phyloP scores from a whole-genome alignment of 2,797 vertebrate genomes.

The Tinamus major region DNA sequence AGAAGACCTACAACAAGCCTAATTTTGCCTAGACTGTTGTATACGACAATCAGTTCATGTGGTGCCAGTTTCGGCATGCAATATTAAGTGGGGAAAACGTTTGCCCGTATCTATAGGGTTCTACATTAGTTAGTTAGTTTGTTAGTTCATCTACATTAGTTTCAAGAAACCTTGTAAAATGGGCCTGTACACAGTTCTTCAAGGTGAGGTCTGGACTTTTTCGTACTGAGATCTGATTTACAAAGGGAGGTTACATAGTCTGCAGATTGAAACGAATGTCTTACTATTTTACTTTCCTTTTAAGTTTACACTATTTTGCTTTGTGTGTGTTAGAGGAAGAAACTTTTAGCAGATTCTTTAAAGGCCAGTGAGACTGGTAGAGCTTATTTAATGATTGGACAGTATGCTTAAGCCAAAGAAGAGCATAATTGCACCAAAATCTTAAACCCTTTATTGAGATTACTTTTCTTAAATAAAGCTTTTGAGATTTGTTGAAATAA shows the following conservation, averaged over 20 bases:
- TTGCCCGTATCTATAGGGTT: not conserved
- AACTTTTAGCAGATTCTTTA: constrained; percentile 44
- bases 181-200: not conserved
- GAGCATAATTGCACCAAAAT: constrained; percentile 67
- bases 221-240: not conserved
- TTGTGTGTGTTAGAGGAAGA: not conserved
- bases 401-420: constrained; percentile 54
- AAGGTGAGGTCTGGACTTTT: not conserved
- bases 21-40: not conserved
- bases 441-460: constrained; percentile 68
- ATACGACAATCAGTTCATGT: not conserved
- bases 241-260: not conserved
- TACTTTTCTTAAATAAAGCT: constrained; percentile 53
- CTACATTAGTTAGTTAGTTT: too few species aligned
- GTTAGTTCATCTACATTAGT: not conserved
- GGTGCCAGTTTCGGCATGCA: not conserved
- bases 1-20: not conserved
- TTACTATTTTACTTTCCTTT: constrained; percentile 14
- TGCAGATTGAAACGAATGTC: not conserved
- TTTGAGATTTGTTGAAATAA: constrained; percentile 69
- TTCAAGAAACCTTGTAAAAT: not conserved
- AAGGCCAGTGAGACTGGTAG: constrained; percentile 55
- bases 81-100: not conserved
- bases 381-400: constrained; percentile 63
- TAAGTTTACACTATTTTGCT: not conserved